Percentiles rank a stretch among this genome's conserved stretches.
Evolutionary conservation across 2,113 vertebrate genomes (phyloP).

Genomic region (Entomyzon cyanotis): DNA sequence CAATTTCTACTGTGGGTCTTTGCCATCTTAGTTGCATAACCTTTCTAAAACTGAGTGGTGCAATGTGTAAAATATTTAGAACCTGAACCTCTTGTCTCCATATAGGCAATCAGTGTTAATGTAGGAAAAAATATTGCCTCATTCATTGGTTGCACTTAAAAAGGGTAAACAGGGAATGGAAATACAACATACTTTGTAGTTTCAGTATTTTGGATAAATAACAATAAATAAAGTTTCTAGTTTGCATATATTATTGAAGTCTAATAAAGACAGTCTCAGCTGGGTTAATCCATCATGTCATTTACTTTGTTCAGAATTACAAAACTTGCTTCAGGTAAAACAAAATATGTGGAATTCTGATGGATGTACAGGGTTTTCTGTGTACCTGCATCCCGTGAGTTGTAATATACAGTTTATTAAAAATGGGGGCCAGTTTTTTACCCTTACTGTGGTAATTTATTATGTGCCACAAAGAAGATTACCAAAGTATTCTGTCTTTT

Average conservation of each 20-base stretch:
- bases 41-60: background rate
- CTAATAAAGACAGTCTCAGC: background rate
- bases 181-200: background rate
- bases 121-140: background rate
- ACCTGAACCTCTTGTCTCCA: background rate
- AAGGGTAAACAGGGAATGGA: background rate
- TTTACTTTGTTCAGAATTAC: background rate
- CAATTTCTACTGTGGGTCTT: background rate
- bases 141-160: background rate
- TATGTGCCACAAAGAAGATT: background rate
- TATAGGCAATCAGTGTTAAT: background rate
- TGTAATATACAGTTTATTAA: background rate
- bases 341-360: background rate
- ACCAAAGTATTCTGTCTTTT: background rate
- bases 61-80: background rate
- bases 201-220: background rate
- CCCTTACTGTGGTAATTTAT: background rate
- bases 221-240: background rate
- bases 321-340: background rate
- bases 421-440: background rate
- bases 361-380: background rate
- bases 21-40: background rate
- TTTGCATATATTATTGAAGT: background rate
- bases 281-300: background rate
- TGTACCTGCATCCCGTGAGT: accelerated